These are phyloP conservation scores for Lophotis ruficrista DNA, from an alignment of 2,113 vertebrate species.

Conservation along the genomic window DNA sequence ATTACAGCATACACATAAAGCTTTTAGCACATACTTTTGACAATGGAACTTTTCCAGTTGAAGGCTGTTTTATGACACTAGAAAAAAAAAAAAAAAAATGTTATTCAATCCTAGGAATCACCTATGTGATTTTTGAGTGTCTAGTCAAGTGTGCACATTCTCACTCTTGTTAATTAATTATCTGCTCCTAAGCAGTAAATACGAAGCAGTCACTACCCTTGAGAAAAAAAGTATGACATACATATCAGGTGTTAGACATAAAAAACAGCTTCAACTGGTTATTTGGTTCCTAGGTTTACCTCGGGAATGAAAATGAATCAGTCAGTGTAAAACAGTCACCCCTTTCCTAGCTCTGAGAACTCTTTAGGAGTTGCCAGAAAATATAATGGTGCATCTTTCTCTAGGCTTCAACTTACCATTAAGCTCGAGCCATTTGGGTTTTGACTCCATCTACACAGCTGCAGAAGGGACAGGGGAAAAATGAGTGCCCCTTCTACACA, in stretches of 20 bases:
- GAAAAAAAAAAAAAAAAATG: neutral
- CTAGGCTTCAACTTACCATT: neutral
- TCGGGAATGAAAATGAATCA: neutral
- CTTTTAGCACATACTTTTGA: slow-evolving; percentile 28
- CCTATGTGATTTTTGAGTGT: neutral
- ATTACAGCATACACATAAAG: neutral
- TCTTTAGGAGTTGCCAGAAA: neutral
- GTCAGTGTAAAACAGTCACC: neutral
- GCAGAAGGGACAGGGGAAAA: neutral
- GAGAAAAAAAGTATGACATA: slow-evolving; percentile 4
- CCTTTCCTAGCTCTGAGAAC: neutral
- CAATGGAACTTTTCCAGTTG: slow-evolving; percentile 7
- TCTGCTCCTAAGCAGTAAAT: slow-evolving; percentile 39
- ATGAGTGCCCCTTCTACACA: fast-evolving
- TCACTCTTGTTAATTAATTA: slow-evolving; percentile 50
- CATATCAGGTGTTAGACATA: slow-evolving; percentile 27
- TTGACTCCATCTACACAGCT: neutral
- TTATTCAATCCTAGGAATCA: slow-evolving; percentile 3
- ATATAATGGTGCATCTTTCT: neutral
- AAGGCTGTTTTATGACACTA: neutral
- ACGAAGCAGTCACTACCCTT: slow-evolving; percentile 1
- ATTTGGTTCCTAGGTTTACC: neutral
- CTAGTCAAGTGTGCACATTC: slow-evolving; percentile 10
- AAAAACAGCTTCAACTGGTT: neutral
- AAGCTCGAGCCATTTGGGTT: neutral